Conservation (phyloP, 2,113 vertebrate species). For the human region DNA sequence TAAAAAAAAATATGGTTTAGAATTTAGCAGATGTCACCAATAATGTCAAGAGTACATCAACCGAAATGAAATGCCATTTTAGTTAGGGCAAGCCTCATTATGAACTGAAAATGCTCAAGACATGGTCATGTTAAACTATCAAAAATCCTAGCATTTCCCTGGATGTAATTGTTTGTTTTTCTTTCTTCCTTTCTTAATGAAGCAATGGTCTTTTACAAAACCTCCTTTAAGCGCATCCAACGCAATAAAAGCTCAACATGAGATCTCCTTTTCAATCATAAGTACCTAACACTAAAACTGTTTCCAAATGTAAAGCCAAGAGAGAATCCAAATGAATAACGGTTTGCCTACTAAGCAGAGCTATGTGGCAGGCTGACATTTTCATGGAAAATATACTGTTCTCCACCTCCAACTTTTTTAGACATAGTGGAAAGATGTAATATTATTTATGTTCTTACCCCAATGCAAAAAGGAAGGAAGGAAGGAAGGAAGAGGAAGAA, state of each 20-base stretch:
- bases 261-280: not conserved
- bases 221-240: not conserved
- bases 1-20: not conserved
- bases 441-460: not conserved
- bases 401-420: not conserved
- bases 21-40: not conserved
- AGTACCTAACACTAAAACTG: not conserved
- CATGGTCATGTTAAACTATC: not conserved
- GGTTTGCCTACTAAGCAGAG: not conserved
- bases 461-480: not conserved
- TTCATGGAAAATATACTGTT: not conserved
- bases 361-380: not conserved
- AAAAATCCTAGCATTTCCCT: not conserved
- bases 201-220: not conserved
- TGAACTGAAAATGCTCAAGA: not conserved
- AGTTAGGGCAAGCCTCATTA: not conserved
- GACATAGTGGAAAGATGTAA: not conserved
- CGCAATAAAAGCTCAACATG: not conserved
- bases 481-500: too few species aligned
- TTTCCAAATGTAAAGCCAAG: not conserved
- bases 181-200: conserved; percentile 6
- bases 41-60: not conserved
- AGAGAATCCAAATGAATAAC: not conserved
- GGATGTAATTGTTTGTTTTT: not conserved
- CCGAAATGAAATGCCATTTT: not conserved